phyloP scores from a whole-genome alignment of 2,113 vertebrate species.

The Cyprinus carpio region DNA sequence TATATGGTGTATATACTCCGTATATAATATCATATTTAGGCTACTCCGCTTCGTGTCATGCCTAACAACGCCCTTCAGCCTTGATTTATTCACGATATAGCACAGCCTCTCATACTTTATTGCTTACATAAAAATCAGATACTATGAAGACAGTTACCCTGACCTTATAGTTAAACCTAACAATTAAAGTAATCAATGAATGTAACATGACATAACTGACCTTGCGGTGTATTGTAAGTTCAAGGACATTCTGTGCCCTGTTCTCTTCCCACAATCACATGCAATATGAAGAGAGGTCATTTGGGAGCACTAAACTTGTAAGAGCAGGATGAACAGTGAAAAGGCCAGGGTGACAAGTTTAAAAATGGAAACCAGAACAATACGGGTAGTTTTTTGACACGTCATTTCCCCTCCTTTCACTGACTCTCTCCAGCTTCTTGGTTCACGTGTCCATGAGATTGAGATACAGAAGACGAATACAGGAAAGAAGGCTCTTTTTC shows the following conservation, averaged over 20 bases:
- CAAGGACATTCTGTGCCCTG: neutral
- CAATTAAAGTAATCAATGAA: neutral
- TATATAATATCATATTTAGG: too few species aligned
- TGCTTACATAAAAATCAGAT: neutral
- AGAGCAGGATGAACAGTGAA: constrained; percentile 2
- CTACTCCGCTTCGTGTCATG: too few species aligned
- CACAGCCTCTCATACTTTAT: too few species aligned
- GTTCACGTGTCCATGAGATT: neutral
- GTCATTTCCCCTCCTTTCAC: neutral
- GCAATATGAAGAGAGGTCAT: neutral
- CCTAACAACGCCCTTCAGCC: too few species aligned
- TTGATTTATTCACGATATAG: too few species aligned
- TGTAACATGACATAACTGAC: neutral
- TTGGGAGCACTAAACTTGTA: neutral
- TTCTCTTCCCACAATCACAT: neutral
- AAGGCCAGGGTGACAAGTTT: neutral
- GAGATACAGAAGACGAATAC: neutral
- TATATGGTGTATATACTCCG: too few species aligned
- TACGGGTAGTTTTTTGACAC: neutral
- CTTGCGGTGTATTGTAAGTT: neutral
- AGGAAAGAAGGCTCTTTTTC: neutral
- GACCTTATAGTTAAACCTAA: neutral
- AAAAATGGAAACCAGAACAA: constrained; percentile 37
- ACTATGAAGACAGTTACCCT: neutral
- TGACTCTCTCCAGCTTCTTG: neutral